These are phyloP conservation scores for Capromys pilorides DNA, from an alignment of 2,797 vertebrate species.

Conservation along the genomic window DNA sequence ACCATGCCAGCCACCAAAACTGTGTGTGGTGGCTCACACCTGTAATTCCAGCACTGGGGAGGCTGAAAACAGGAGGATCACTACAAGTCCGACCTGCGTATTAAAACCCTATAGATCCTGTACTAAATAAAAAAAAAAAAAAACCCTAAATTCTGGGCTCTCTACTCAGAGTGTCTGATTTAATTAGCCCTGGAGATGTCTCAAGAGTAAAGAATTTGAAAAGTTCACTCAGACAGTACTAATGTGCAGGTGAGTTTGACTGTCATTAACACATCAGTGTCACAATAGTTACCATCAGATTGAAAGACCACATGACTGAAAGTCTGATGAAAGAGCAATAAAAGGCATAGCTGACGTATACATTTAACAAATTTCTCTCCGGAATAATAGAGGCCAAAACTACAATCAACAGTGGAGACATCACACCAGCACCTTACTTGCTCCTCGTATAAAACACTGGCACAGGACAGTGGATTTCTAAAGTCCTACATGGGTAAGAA, in stretches of 20 bases:
- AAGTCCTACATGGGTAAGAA: neutral
- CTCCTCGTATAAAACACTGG: neutral
- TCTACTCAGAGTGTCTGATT: neutral
- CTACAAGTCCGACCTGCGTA: too few relatives aligned
- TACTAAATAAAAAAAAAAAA: neutral
- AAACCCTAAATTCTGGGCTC: neutral
- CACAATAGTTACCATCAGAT: neutral
- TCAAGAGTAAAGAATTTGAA: neutral
- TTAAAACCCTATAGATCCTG: too few relatives aligned
- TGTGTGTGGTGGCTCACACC: too few relatives aligned
- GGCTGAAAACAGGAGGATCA: too few relatives aligned
- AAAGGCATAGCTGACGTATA: neutral
- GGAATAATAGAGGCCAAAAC: neutral
- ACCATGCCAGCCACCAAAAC: too few relatives aligned
- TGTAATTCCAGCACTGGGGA: too few relatives aligned
- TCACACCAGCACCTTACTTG: neutral
- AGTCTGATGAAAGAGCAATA: neutral
- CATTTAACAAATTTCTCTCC: conserved; percentile 16
- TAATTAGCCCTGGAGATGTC: neutral
- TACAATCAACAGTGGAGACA: neutral
- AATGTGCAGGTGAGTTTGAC: conserved; percentile 3
- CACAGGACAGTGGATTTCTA: neutral
- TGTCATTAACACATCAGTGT: neutral
- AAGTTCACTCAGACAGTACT: neutral
- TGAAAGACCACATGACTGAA: conserved; percentile 22